Conservation (phyloP, 2,888 invertebrate species). For the Lobophora halterata region DNA sequence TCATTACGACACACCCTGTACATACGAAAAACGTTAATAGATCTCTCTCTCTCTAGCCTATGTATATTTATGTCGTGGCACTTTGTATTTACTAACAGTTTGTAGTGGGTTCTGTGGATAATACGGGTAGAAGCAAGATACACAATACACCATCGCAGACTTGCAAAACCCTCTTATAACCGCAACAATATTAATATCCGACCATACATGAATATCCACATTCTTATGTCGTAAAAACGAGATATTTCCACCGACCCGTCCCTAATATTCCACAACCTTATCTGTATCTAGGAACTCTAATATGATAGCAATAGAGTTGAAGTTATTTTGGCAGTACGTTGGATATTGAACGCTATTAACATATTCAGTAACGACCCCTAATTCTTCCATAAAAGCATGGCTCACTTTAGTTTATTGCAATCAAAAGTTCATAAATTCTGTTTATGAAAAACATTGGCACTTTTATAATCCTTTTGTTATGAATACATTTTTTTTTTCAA, state of each 20-base stretch:
- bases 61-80: no score
- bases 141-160: slow-evolving; percentile 27
- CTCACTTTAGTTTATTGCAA: slow-evolving; percentile 74
- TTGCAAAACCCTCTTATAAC: slow-evolving; percentile 42
- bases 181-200: slow-evolving; percentile 66
- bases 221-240: slow-evolving; percentile 76
- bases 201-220: slow-evolving; percentile 67
- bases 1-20: no score
- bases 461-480: slow-evolving; percentile 20
- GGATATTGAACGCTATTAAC: slow-evolving; percentile 26
- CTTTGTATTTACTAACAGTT: no score
- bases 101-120: no score
- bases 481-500: no score
- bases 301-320: slow-evolving; percentile 21
- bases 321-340: slow-evolving; percentile 17
- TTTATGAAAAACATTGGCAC: slow-evolving; percentile 22
- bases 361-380: slow-evolving; percentile 60
- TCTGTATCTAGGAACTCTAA: slow-evolving; percentile 31
- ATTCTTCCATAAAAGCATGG: slow-evolving; percentile 72
- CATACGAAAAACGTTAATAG: no score
- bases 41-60: no score
- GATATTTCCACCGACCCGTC: slow-evolving; percentile 72
- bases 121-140: slow-evolving; percentile 7
- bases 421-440: slow-evolving; percentile 68
- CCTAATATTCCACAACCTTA: slow-evolving; percentile 45